Evolutionary conservation across 2,888 invertebrate species (phyloP).

Genomic region (Neuroscelio doddi): DNA sequence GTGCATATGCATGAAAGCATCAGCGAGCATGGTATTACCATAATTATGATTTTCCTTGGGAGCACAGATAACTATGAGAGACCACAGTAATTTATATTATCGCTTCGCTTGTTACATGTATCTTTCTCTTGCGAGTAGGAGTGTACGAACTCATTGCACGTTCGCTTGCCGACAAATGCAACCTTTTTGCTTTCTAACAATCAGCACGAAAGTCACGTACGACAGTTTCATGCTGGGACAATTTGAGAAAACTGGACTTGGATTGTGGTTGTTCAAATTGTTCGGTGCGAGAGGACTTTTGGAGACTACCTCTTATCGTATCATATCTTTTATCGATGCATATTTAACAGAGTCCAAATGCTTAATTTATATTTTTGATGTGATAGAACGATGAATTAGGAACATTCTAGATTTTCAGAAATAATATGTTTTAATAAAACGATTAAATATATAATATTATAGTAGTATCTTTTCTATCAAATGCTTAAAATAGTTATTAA

Average conservation of each 20-base stretch:
- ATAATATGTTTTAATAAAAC: no score
- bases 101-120: conserved; percentile 26
- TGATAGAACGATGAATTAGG: conserved; percentile 2
- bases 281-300: conserved; percentile 20
- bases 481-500: no score
- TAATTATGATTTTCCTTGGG: conserved; percentile 53
- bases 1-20: conserved; percentile 49
- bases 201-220: conserved; percentile 55
- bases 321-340: conserved; percentile 14
- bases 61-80: conserved; percentile 40
- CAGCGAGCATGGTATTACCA: conserved; percentile 45
- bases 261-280: conserved; percentile 25
- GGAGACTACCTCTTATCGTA: neutral
- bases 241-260: conserved; percentile 52
- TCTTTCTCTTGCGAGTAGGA: conserved; percentile 1
- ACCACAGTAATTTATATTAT: conserved; percentile 50
- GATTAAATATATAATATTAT: no score
- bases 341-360: conserved; percentile 25
- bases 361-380: conserved; percentile 17
- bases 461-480: no score
- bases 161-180: conserved; percentile 38
- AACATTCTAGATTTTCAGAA: no score
- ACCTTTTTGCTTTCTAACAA: conserved; percentile 53
- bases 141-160: conserved; percentile 39
- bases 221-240: conserved; percentile 49